These are phyloP conservation scores for Athalia cordata DNA, from an alignment of 2,888 invertebrate genomes.

Conservation along the genomic window DNA sequence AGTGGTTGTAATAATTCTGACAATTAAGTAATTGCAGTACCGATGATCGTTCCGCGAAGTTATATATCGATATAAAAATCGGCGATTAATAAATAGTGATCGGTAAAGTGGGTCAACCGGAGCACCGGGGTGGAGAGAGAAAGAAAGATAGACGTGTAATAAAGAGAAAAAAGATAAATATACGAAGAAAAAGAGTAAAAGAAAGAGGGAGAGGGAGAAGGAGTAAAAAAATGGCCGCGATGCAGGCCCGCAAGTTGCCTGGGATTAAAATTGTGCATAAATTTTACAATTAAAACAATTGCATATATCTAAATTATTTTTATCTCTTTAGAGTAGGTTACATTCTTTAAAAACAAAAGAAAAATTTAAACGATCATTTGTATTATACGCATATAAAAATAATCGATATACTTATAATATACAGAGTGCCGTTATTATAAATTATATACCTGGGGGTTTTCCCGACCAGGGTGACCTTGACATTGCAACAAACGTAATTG, in stretches of 20 bases:
- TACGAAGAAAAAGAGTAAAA: conserved; percentile 46
- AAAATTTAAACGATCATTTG: too few species aligned
- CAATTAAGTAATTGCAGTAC: not conserved
- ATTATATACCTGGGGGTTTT: conserved; percentile 3
- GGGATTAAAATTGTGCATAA: too few species aligned
- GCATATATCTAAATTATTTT: too few species aligned
- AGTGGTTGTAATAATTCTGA: too few species aligned
- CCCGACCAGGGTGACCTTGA: conserved; percentile 44
- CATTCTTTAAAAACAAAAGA: too few species aligned
- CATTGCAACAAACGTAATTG: not conserved
- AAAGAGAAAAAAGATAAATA: not conserved
- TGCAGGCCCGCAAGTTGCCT: not conserved
- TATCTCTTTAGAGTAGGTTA: too few species aligned
- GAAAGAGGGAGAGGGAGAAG: conserved; percentile 53
- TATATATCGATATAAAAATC: conserved; percentile 47
- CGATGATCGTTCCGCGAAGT: not conserved
- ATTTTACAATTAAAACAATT: too few species aligned
- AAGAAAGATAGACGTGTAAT: conserved; percentile 46
- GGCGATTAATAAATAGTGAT: conserved; percentile 45
- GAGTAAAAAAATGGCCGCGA: conserved; percentile 32
- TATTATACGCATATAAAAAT: too few species aligned
- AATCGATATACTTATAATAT: too few species aligned
- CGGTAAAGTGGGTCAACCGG: conserved; percentile 58
- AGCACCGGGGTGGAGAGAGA: conserved; percentile 53
- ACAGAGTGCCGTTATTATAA: not conserved